Evolutionary conservation across 2,113 vertebrate species (phyloP), one percentile per base, ranked within the genome.

Genomic region (Mastomys natalensis): DNA sequence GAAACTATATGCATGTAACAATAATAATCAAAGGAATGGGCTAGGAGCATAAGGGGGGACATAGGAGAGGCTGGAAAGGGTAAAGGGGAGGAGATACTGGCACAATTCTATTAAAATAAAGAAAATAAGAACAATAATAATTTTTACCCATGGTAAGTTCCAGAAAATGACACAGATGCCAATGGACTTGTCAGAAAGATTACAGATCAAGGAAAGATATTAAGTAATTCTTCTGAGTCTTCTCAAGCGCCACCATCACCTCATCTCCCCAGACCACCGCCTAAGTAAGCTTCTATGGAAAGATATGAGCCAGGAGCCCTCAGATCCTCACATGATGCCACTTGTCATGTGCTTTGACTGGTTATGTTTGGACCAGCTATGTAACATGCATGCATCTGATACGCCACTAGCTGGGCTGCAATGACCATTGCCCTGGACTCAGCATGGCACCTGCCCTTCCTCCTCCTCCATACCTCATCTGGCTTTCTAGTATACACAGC

Each of bases 171-270:
- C 21, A 6, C 43, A 68, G 48, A 86, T 10, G 34, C 45, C 29
- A 22, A 1, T 86, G 84, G 3, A 22, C 84, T 86, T 48, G 60
- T 68, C 62, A 68, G 43, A 66, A 86, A 86, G 62, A 68, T 48
- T 37, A 51, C 34, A 13, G 45, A 66, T 93, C 91, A 60, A 88
- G 70, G 66, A 95, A 92, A 88, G 48, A 21, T 76, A 82, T 82
- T 66, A n/a, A 37, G 37, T 8, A 51, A 31, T 43, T 85, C 80
- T 84, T 84, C 40, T 74, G 73, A 21, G 40, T n/a, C 80, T 88
- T 84, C 31, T 70, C n/a, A 77, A 1, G 1, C 7, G 21, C 16
- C 12, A 48, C 16, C 51, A 58, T 60, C 31, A 31, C 45, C 66
- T 77, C 19, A 34, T 85, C 72, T 74, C 45, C 78, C 29, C 1